phyloP scores from a whole-genome alignment of 2,888 invertebrate species.

The Oxycera nigricornis region DNA sequence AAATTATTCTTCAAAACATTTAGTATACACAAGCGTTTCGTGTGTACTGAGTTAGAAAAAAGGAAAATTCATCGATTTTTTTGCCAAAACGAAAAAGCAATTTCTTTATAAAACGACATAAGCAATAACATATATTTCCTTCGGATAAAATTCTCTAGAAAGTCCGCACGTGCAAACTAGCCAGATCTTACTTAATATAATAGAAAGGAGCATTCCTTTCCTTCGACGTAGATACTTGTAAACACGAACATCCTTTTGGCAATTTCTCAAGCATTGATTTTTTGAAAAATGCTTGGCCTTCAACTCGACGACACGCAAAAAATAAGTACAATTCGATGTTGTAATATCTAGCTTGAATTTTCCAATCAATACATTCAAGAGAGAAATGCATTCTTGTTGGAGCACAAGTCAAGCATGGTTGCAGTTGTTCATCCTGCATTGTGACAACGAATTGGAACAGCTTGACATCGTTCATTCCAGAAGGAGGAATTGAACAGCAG shows the following conservation, averaged over 20 bases:
- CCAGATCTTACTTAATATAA: neutral
- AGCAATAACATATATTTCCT: neutral
- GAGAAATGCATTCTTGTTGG: neutral
- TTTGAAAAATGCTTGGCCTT: neutral
- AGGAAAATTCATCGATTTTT: no score
- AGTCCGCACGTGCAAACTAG: neutral
- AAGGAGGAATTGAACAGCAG: neutral
- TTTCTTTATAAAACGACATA: no score
- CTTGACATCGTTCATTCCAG: neutral
- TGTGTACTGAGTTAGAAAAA: no score
- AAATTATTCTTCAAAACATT: no score
- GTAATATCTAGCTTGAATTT: neutral
- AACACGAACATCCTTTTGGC: neutral
- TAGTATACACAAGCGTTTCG: no score
- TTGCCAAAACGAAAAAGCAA: no score
- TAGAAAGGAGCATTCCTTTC: neutral
- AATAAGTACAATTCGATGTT: neutral
- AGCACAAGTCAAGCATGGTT: neutral
- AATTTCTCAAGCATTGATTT: neutral
- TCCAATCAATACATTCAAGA: neutral
- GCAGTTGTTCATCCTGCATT: neutral
- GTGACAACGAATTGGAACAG: neutral
- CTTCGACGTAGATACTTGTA: neutral
- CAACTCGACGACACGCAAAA: neutral
- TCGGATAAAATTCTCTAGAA: neutral